Evolutionary conservation across 2,888 invertebrate species (phyloP).

Genomic region (Lordiphosa andalusiaca): DNA sequence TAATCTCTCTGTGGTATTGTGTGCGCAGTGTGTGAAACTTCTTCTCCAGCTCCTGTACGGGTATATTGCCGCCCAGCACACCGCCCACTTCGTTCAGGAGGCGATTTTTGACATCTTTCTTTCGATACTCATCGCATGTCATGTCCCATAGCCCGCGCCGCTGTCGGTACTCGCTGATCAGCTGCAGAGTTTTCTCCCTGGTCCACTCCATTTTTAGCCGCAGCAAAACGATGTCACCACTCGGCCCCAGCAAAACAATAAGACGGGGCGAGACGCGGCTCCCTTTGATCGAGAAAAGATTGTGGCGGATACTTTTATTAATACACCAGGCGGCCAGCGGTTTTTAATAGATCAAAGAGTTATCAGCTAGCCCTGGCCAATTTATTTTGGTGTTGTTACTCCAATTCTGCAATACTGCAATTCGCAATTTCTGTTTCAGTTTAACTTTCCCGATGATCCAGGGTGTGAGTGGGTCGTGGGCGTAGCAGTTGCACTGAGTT

Average conservation of each 20-base stretch:
- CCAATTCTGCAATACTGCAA: too few species aligned
- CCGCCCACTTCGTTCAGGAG: constrained; percentile 76
- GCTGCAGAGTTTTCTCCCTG: constrained; percentile 77
- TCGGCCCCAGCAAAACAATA: constrained; percentile 52
- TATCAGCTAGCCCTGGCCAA: constrained; percentile 15
- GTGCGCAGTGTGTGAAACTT: constrained; percentile 84
- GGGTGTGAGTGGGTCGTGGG: too few species aligned
- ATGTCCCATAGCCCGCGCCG: constrained; percentile 80
- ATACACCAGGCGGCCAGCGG: background rate
- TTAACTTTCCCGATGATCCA: too few species aligned
- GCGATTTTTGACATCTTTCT: constrained; percentile 78
- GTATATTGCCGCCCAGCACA: constrained; percentile 76
- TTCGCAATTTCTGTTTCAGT: too few species aligned
- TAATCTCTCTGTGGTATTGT: constrained; percentile 83
- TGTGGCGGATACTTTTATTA: constrained; percentile 19
- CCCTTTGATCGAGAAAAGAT: constrained; percentile 51
- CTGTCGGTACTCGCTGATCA: constrained; percentile 78
- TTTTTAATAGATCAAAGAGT: constrained; percentile 39
- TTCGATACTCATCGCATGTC: constrained; percentile 80
- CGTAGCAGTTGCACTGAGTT: too few species aligned
- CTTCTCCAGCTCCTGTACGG: constrained; percentile 82
- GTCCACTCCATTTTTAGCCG: constrained; percentile 80
- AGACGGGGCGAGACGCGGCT: constrained; percentile 39
- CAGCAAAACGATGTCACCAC: constrained; percentile 54
- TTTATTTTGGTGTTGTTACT: constrained; percentile 32